Percentiles rank a stretch among this genome's conserved stretches.
These are phyloP conservation scores for Megalurothrips usitatus DNA, from an alignment of 2,888 invertebrate genomes.

Conservation along the genomic window DNA sequence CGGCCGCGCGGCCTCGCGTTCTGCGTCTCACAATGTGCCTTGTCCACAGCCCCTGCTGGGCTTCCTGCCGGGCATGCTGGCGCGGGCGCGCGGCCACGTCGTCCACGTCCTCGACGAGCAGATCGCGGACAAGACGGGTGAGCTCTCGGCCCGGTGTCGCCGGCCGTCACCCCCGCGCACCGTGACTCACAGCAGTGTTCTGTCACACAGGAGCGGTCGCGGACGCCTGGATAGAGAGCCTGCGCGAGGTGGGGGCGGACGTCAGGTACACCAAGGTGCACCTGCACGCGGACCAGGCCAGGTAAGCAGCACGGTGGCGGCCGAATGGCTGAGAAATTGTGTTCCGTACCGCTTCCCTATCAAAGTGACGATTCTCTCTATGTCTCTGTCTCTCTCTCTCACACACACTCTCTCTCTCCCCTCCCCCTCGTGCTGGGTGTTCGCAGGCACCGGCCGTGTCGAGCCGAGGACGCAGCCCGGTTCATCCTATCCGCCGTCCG, in stretches of 20 bases:
- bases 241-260: neutral
- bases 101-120: conserved; percentile 14
- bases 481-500: neutral
- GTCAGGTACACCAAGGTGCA: conserved; percentile 14
- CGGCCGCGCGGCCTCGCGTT: too few relatives aligned
- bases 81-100: neutral
- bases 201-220: neutral
- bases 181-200: too few relatives aligned
- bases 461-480: neutral
- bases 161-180: too few relatives aligned
- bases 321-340: too few relatives aligned
- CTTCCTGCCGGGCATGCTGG: conserved; percentile 3
- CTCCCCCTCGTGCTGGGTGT: neutral
- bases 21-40: too few relatives aligned
- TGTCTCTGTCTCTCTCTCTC: too few relatives aligned
- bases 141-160: too few relatives aligned
- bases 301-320: neutral
- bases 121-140: conserved; percentile 7
- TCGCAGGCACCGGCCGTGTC: neutral
- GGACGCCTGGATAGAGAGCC: conserved; percentile 5
- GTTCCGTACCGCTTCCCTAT: too few relatives aligned
- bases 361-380: too few relatives aligned
- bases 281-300: conserved; percentile 10
- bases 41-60: neutral
- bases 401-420: too few relatives aligned